Base-by-base conservation (phyloP, 2,888 invertebrate genomes). In the Scaptomyza reducta region DNA sequence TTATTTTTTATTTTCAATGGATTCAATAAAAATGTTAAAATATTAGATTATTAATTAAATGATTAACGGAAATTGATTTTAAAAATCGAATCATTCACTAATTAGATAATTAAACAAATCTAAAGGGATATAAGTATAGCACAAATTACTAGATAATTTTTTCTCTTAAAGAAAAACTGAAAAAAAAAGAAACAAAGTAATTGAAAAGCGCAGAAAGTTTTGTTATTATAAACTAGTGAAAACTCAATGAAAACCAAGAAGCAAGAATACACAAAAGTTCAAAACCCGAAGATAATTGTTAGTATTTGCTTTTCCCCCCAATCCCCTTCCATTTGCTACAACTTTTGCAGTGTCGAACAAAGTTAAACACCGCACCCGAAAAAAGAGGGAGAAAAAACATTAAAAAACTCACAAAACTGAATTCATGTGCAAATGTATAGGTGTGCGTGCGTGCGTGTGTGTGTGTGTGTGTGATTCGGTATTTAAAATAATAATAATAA, bases 401-500 rank as follows among this genome's bases (percentile, higher is more conserved):
- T n/a, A 56, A 69, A 53, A 51, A 27, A 18, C 33, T 53, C 22
- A 5, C 25, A 53, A 47, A 62, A 38, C 38, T 33, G 27, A 71
- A 70, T 67, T 46, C 18, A 9, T 51, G 61, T 7, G 16, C 14
- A 25, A 44, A 14, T 14, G 11, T 2, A 11, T n/a, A 13, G 10
- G 31, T 10, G 29, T 11, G 41, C 46, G 54, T 47, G 53, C 29
- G 56, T 9, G 38, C 6, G 45, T 35, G 14, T 44, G 14, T 27
- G 18, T 29, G 33, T 31, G 27, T 51, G 35, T 16, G 25, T 42
- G 50, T 16, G 27, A 13, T 42, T 44, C 29, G 70, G 44, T 66
- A 83, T 77, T 86, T 74, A 71, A 86, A 63, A 86, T 80, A 77
- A 81, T 81, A 83, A 83, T 86, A 77, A 77, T 83, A 77, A 86